Base-by-base conservation (phyloP, 2,888 invertebrate genomes). In the Vanessa cardui region DNA sequence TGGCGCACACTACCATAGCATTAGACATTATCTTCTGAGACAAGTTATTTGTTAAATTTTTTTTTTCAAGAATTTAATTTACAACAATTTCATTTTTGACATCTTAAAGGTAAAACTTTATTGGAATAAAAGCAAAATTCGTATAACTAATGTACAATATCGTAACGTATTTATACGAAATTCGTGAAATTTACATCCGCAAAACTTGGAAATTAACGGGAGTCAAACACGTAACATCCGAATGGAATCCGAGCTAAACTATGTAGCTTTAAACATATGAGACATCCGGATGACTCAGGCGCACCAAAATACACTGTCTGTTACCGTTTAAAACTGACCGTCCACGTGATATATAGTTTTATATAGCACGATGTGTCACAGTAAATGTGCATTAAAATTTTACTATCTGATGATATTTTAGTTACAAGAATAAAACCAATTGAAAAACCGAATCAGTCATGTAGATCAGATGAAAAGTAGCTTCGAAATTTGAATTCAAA, bases 301-400 rank as follows among this genome's bases (percentile, higher is more conserved):
- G 52, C 74, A 80, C 84, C 82, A 73, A 77, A 85, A 84, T 85
- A 85, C 81, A 76, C 63, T 58, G 77, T 78, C 79, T 78, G 83
- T 52, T 39, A 31, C 45, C 46, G 59, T 54, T 47, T 59, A 39
- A 39, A 50, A 20, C 52, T 26, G 16, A 26, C 15, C 26, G 6
- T 52, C 7, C 15, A 52, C 15, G 21, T 26, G 21, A 26, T 21
- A 52, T 16, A 52, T 52, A 52, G 16, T 21, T n/a, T 7, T 47
- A 16, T 26, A 52, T 52, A 56, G 18, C 56, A 9, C 18, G n/a
- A 46, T 46, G 12, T 4, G 26, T 54, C n/a, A 54, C 31, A 31
- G 52, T 31, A 21, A 54, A 26, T 6, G 26, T 16, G 6, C 52
- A 16, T 54, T 31, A 31, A 54, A 54, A 54, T 26, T 54, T 54